phyloP scores from a whole-genome alignment of 2,888 invertebrate genomes.

The Drosophila peninsularis region DNA sequence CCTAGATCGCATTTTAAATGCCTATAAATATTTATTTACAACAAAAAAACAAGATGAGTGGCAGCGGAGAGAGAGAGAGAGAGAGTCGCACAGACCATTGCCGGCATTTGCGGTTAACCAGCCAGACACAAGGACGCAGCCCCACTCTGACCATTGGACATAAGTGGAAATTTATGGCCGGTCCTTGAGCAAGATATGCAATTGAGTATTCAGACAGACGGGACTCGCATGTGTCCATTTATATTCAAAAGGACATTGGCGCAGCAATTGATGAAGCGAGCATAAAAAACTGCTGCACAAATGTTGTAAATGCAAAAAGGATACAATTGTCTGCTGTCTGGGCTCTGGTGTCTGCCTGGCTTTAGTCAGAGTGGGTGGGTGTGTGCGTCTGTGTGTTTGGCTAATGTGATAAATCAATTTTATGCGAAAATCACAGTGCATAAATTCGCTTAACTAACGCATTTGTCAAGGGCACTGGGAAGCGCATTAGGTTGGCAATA shows the following conservation, averaged over 20 bases:
- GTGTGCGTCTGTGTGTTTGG: constrained; percentile 30
- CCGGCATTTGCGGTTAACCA: constrained; percentile 48
- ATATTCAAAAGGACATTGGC: constrained; percentile 61
- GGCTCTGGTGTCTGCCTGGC: constrained; percentile 1
- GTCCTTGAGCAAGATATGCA: constrained; percentile 62
- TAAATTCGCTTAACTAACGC: constrained; percentile 65
- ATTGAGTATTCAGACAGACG: constrained; percentile 46
- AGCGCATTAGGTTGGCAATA: constrained; percentile 45
- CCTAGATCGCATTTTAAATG: constrained; percentile 65
- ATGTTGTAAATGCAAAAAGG: constrained; percentile 58
- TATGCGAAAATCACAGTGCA: constrained; percentile 59
- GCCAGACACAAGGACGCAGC: constrained; percentile 14
- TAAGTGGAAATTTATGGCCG: constrained; percentile 59
- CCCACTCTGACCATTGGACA: constrained; percentile 16
- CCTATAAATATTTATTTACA: constrained; percentile 73
- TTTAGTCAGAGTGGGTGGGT: neutral
- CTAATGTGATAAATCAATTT: constrained; percentile 69
- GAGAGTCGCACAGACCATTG: constrained; percentile 14
- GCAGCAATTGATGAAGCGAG: constrained; percentile 60
- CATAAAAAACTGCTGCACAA: constrained; percentile 43
- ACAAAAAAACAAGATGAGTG: neutral
- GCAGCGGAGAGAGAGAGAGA: no score
- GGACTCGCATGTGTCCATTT: constrained; percentile 49
- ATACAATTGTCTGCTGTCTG: constrained; percentile 63
- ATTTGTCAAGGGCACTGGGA: constrained; percentile 54